Evolutionary conservation across 1,140 invertebrate species (phyloP), one percentile per base, ranked within the genome.

Genomic region (Heliconius hewitsoni): DNA sequence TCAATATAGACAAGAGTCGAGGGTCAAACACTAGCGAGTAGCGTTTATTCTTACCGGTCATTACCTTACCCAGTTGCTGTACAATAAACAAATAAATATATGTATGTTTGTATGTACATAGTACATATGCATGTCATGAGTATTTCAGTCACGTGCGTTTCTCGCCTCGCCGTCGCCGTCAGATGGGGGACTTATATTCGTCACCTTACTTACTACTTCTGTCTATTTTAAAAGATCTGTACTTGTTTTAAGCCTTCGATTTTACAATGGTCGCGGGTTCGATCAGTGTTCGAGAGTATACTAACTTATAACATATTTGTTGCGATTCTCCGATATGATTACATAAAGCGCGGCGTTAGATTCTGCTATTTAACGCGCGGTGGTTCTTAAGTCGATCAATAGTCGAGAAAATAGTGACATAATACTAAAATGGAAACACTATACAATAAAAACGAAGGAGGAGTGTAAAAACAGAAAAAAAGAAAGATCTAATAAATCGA

Each of bases 161-260:
- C 60, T 66, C 60, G 60, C 60, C 60, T 9, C 27, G 27, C 60
- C 60, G 60, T 66, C 60, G 60, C 60, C 60, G 60, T 30, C 23
- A 27, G 60, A 27, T 23, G 23, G 60, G 60, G 60, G 9, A 9
- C 60, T 60, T 11, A 60, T 30, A 66, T 66, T 66, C 60, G 60
- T 66, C 60, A 66, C 60, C 55, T 60, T 60, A 60, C 60, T 66
- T 11, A 66, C 60, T 66, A 66, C 27, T 66, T n/a, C 11, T 75
- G 52, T 75, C 23, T 73, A 73, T 73, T 46, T 66, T 66, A 23
- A 66, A 66, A 30, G 23, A 66, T 66, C 19, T 60, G 0, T 30
- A 66, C 27, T 27, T 66, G 4, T 30, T 66, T 27, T 5, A 66
- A 66, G 27, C 11, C 27, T 27, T 19, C 19, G 18, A 52, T n/a